Base-by-base conservation (phyloP, 2,888 invertebrate genomes). In the Seira musarum region DNA sequence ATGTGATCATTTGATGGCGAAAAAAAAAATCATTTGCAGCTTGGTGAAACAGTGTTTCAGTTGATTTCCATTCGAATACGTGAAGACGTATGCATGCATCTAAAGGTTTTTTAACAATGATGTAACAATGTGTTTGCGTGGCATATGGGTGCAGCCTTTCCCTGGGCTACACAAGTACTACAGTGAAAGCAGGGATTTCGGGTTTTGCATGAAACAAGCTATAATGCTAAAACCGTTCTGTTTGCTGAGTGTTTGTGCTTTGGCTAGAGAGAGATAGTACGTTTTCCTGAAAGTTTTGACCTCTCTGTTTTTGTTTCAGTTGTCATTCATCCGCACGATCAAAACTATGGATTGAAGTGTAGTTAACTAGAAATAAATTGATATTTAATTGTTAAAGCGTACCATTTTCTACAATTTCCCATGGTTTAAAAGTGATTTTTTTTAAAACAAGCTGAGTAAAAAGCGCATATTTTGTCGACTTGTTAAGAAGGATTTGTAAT, bases 111-210 rank as follows among this genome's bases (percentile, higher is more conserved):
- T 40, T 35, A 61, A 68, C 53, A 53, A 64, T 72, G 72, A 79
- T 68, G 68, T 79, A 80, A 73, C 69, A 73, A 69, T 80, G 73
- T 69, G 68, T 69, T 80, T 73, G 79, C 79, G 73, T 80, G 73
- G 79, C 79, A 72, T 79, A 79, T 73, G 73, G 73, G 73, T 73
- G 73, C 67, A 53, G 22, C 25, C 24, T 72, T 72, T 72, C 13
- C 68, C 67, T 68, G 68, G 78, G 53, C 21, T 71, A 30, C 46
- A 53, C 6, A 40, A 40, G 40, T 40, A 8, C 40, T 40, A n/a
- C 35, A 73, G 79, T 73, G 79, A 79, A 71, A 79, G 78, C 65
- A 78, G 25, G 57, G 24, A 19, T 2, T 35, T 63, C 24, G 3
- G 15, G 24, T 22, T 15, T 22, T 17, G 17, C 19, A 53, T 3